phyloP scores from a whole-genome alignment of 2,113 vertebrate genomes.

The Sus scrofa region T2T-Sscrofa CM000814.6:61251501-61252000 shows the following conservation, averaged over 20 bases:
- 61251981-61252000: neutral
- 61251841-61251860: conserved; percentile 54
- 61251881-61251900: neutral
- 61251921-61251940: conserved; percentile 39
- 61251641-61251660: too few species aligned
- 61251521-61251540: too few species aligned
- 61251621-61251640: too few species aligned
- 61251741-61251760: neutral
- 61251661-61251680: too few species aligned
- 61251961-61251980: neutral
- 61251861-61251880: conserved; percentile 39
- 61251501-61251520: too few species aligned
- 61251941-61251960: neutral
- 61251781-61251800: conserved; percentile 5
- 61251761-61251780: neutral
- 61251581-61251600: too few species aligned
- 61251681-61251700: too few species aligned
- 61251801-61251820: neutral
- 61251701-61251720: neutral
- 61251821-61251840: neutral
- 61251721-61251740: conserved; percentile 2
- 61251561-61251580: too few species aligned
- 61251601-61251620: too few species aligned
- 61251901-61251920: conserved; percentile 28
- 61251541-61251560: too few species aligned